Percentiles rank a stretch among this genome's conserved stretches.
Conservation (phyloP, 1,140 invertebrate species). For the Papilio dardanus region DNA sequence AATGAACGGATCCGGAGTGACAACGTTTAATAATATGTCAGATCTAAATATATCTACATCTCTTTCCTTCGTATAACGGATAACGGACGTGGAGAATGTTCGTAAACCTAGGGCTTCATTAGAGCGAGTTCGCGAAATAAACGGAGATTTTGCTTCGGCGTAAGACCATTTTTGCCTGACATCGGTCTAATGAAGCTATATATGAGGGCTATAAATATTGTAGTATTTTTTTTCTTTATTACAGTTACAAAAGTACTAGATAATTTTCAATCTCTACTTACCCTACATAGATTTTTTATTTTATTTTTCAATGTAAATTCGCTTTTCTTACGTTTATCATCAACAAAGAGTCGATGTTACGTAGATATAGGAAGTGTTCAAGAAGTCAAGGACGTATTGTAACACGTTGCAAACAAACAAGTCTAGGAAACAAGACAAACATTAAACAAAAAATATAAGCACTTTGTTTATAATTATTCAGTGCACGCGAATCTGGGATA, state of each 20-base stretch:
- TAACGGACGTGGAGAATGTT: not conserved
- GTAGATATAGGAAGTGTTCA: not conserved
- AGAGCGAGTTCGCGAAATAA: no score
- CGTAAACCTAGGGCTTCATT: no score
- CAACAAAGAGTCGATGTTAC: not conserved
- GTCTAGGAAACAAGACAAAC: constrained; percentile 13
- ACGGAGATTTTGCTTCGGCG: no score
- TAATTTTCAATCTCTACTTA: not conserved
- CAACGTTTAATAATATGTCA: constrained; percentile 11
- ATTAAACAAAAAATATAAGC: constrained; percentile 14
- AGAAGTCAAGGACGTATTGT: constrained; percentile 19
- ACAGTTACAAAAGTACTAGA: no score
- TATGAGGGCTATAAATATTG: no score
- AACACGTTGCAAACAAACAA: constrained; percentile 21
- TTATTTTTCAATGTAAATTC: not conserved
- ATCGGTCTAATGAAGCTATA: no score
- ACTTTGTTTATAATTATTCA: constrained; percentile 10
- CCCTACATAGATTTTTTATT: not conserved
- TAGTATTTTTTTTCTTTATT: no score
- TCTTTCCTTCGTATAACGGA: not conserved
- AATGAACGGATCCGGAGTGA: constrained; percentile 5
- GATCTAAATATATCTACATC: constrained; percentile 13
- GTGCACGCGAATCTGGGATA: not conserved
- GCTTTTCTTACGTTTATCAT: not conserved
- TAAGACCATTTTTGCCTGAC: no score